Evolutionary conservation across 30 jellyfish, hydroid and myxozoan species (phyloP).

Genomic region (Turritopsis rubra): DNA sequence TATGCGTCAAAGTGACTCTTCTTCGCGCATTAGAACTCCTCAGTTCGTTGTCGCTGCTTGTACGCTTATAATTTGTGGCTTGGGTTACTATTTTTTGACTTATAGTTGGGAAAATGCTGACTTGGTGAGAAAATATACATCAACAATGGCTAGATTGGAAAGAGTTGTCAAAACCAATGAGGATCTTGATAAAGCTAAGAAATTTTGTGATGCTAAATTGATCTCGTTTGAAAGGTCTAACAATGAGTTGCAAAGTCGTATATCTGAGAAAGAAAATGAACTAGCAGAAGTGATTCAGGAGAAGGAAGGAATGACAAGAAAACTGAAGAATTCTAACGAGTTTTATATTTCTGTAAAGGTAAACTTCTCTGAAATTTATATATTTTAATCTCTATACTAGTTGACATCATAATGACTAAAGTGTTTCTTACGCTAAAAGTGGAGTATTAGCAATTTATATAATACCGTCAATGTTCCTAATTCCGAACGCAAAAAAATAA

Average conservation of each 20-base stretch:
- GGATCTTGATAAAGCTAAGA: background rate
- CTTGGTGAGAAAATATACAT: background rate
- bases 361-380: no score
- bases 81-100: background rate
- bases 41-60: background rate
- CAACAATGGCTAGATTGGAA: background rate
- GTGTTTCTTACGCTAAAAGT: background rate
- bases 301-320: background rate
- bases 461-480: background rate
- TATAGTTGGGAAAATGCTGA: background rate
- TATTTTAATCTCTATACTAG: no score
- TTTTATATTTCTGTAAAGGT: background rate
- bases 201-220: background rate
- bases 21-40: background rate
- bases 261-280: background rate
- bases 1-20: background rate
- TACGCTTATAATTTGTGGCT: background rate
- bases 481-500: background rate
- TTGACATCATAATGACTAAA: no score
- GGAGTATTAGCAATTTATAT: background rate
- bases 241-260: background rate
- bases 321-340: background rate
- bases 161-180: background rate
- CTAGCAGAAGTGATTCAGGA: background rate
- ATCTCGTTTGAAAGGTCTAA: background rate